These are phyloP conservation scores for Aphelinus certus DNA, from an alignment of 1,140 invertebrate species.

Conservation along the genomic window DNA sequence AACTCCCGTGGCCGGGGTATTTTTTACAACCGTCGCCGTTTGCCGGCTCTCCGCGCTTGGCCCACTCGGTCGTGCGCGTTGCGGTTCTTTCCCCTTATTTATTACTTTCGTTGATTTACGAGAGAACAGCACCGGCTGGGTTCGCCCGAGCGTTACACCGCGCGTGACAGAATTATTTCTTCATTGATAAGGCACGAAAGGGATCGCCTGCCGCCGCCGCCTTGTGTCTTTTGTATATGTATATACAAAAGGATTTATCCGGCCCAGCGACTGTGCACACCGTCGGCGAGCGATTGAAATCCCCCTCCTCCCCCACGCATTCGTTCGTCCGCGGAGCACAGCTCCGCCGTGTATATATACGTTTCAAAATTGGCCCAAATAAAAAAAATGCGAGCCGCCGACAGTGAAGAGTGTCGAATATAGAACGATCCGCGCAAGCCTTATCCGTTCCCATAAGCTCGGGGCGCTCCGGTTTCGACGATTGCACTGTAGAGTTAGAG, in stretches of 20 bases:
- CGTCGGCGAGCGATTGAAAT: too few relatives aligned
- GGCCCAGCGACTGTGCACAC: too few relatives aligned
- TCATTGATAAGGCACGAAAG: conserved; percentile 32
- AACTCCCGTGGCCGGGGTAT: conserved; percentile 4
- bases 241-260: conserved; percentile 7
- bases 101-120: conserved; percentile 31
- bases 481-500: background rate
- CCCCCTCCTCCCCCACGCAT: too few relatives aligned
- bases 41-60: background rate
- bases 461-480: too few relatives aligned
- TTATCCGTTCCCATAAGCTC: too few relatives aligned
- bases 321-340: too few relatives aligned
- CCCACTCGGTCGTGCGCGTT: conserved; percentile 18
- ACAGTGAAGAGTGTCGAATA: too few relatives aligned
- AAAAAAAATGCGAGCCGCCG: too few relatives aligned
- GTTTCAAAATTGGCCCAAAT: too few relatives aligned
- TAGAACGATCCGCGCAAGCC: too few relatives aligned
- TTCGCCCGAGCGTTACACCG: background rate
- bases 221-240: conserved; percentile 3
- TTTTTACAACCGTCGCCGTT: conserved; percentile 17
- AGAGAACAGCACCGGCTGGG: background rate
- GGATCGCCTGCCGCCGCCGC: background rate
- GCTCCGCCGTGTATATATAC: too few relatives aligned
- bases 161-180: conserved; percentile 33
- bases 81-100: conserved; percentile 31